phyloP scores from a whole-genome alignment of 1,140 invertebrate genomes.

The Acromyrmex echinatior region DNA sequence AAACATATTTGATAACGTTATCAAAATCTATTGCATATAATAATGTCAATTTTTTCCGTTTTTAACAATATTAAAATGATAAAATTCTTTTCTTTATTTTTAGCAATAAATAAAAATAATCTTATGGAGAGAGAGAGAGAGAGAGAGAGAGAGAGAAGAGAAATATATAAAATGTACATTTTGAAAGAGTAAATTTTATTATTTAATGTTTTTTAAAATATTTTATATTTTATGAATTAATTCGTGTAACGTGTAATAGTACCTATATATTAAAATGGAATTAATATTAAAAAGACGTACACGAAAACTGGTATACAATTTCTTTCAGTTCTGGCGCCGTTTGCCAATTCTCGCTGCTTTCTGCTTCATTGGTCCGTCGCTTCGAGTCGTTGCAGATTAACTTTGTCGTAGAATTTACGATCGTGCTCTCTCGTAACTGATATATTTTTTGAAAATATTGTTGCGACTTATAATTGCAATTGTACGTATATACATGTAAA shows the following conservation, averaged over 20 bases:
- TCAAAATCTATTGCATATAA: not conserved
- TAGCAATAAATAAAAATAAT: not conserved
- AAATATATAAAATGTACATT: not conserved
- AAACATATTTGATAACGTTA: slow-evolving; percentile 16
- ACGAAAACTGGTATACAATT: not conserved
- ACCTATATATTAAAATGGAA: not conserved
- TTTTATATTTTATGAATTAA: not conserved
- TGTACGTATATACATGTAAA: not conserved
- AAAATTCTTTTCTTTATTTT: not conserved
- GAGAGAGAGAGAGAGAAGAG: not conserved
- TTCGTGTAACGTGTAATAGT: not conserved
- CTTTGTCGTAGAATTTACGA: slow-evolving; percentile 74
- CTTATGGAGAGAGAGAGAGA: not conserved
- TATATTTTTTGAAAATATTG: slow-evolving; percentile 67
- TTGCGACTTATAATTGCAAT: slow-evolving; percentile 39
- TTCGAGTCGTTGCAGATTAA: slow-evolving; percentile 67
- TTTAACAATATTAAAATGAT: not conserved
- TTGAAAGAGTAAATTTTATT: slow-evolving; percentile 4
- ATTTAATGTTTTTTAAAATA: not conserved
- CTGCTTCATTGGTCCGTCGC: slow-evolving; percentile 74
- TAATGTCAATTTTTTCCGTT: not conserved
- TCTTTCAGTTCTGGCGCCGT: slow-evolving; percentile 56
- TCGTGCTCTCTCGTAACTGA: slow-evolving; percentile 66
- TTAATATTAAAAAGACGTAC: not conserved
- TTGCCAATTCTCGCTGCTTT: slow-evolving; percentile 64